These are phyloP conservation scores for Sphaeramia orbicularis DNA, from an alignment of 2,797 vertebrate species.

Conservation along the genomic window DNA sequence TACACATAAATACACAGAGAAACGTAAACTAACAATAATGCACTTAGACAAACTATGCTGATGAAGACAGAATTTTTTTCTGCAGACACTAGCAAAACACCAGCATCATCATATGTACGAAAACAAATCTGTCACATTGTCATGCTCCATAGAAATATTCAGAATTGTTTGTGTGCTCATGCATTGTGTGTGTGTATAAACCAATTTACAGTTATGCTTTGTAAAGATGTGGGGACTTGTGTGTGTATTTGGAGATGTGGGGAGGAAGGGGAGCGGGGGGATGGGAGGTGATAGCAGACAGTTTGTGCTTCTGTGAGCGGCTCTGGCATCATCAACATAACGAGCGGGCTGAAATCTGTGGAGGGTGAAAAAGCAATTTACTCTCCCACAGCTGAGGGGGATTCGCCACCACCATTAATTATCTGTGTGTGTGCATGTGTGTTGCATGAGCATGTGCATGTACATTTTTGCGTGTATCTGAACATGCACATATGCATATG, in stretches of 20 bases:
- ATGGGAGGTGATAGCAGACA: conserved; percentile 58
- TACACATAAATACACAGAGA: conserved; percentile 21
- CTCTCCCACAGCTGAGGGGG: conserved; percentile 83
- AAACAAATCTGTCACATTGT: conserved; percentile 25
- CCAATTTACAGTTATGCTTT: conserved; percentile 42
- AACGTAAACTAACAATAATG: neutral
- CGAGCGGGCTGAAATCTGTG: conserved; percentile 81
- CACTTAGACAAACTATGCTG: conserved; percentile 19
- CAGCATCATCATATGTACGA: conserved; percentile 21
- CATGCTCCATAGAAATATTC: conserved; percentile 21
- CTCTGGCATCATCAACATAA: conserved; percentile 84
- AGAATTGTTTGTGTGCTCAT: conserved; percentile 32
- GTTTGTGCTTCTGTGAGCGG: conserved; percentile 77
- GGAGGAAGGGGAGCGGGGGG: neutral
- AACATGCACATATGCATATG: conserved; percentile 33
- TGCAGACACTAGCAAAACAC: conserved; percentile 29
- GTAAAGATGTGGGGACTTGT: conserved; percentile 29
- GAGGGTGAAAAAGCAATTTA: conserved; percentile 87
- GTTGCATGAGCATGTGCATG: neutral
- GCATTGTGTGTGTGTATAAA: conserved; percentile 22
- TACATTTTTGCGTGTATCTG: conserved; percentile 9
- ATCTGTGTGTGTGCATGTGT: conserved; percentile 61
- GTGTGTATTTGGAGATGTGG: conserved; percentile 32
- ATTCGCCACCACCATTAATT: conserved; percentile 83
- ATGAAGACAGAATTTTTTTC: conserved; percentile 19